A percentile compares a stretch with the other conserved stretches of the same genome.
phyloP scores from a whole-genome alignment of 2,888 invertebrate species.

The Cistogaster globosa region DNA sequence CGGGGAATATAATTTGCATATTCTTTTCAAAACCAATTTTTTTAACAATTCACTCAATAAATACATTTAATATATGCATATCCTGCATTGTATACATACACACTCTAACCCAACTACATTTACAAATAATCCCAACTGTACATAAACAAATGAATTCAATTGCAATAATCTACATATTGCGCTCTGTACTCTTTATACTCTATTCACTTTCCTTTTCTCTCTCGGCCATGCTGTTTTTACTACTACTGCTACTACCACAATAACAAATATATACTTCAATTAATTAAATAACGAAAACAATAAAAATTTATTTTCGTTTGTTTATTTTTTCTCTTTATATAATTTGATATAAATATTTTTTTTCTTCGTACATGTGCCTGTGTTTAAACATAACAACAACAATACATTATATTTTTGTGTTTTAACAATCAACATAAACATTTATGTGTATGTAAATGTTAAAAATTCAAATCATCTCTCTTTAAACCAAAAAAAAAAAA shows the following conservation, averaged over 20 bases:
- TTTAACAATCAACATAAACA: slow-evolving; percentile 15
- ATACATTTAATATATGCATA: background rate
- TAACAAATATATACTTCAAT: slow-evolving; percentile 9
- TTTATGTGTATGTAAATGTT: slow-evolving; percentile 15
- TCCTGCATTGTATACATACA: background rate
- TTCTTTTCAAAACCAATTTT: background rate
- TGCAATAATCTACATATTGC: slow-evolving; percentile 14
- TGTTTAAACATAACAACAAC: too few relatives aligned
- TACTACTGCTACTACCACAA: background rate
- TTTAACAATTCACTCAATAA: slow-evolving; percentile 15
- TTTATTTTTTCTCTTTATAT: slow-evolving; percentile 31
- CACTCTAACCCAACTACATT: background rate
- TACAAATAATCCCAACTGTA: slow-evolving; percentile 20
- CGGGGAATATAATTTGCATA: background rate
- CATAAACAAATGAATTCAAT: slow-evolving; percentile 49
- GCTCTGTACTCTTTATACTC: background rate
- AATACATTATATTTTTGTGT: background rate
- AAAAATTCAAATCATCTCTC: slow-evolving; percentile 34
- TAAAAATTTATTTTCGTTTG: slow-evolving; percentile 47
- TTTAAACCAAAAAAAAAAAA: slow-evolving; percentile 23
- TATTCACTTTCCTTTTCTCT: background rate
- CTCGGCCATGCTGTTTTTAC: background rate
- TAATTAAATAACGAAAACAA: slow-evolving; percentile 28
- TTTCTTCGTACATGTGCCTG: too few relatives aligned
- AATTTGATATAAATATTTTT: slow-evolving; percentile 11